Conservation (phyloP, 2,113 vertebrate genomes). For the Nyctibius bracteatus region DNA sequence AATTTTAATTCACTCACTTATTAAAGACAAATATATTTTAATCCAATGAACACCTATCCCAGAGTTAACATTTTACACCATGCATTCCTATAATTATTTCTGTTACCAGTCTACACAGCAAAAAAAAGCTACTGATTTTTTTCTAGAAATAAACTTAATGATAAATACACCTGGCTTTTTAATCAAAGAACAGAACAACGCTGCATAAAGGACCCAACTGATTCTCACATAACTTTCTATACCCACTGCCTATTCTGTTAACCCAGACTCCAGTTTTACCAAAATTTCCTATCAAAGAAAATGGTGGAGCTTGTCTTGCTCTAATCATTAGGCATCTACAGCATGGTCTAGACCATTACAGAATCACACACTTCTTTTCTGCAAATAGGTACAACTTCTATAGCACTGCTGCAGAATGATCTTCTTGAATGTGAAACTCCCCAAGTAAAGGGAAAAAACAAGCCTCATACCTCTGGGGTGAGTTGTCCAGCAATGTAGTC, state of each 20-base stretch:
- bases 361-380: neutral
- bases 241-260: neutral
- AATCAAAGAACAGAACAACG: neutral
- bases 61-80: neutral
- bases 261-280: neutral
- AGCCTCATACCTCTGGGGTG: neutral
- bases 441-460: neutral
- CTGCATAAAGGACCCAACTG: neutral
- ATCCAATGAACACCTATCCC: neutral
- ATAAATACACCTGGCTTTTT: neutral
- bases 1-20: neutral
- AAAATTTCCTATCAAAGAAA: neutral
- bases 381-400: neutral
- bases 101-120: neutral
- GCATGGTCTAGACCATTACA: neutral
- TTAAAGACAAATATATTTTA: neutral
- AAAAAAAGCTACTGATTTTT: neutral
- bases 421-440: neutral
- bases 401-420: neutral
- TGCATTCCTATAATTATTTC: neutral
- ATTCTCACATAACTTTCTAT: neutral
- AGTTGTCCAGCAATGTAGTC: neutral
- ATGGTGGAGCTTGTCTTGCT: neutral
- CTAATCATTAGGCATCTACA: neutral
- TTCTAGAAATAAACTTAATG: neutral